A percentile compares a stretch with the other conserved stretches of the same genome.
These are phyloP conservation scores for Lerista edwardsae DNA, from an alignment of 2,797 vertebrate genomes.

Conservation along the genomic window DNA sequence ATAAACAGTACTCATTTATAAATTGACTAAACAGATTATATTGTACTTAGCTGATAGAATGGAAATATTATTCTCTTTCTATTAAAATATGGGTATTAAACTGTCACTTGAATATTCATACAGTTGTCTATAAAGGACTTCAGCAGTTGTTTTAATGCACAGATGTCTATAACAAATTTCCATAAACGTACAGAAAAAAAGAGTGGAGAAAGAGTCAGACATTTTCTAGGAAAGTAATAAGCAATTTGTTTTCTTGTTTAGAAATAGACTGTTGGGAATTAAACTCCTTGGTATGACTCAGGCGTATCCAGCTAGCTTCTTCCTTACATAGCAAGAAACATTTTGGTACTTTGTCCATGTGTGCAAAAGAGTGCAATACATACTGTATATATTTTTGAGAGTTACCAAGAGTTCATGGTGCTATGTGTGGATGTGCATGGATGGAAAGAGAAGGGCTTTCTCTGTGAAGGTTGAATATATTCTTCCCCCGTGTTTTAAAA, in stretches of 20 bases:
- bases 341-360: not conserved
- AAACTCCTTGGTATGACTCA: not conserved
- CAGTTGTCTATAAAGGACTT: conserved; percentile 49
- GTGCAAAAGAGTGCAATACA: not conserved
- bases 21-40: conserved; percentile 35
- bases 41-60: conserved; percentile 21
- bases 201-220: not conserved
- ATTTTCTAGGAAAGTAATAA: not conserved
- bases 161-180: conserved; percentile 62
- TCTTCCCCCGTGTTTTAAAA: not conserved
- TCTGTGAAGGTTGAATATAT: not conserved
- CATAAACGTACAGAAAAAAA: conserved; percentile 52
- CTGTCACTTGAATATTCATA: conserved; percentile 48
- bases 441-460: not conserved
- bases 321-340: not conserved
- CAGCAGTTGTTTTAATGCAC: conserved; percentile 58
- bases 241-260: conserved; percentile 5
- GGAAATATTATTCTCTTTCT: conserved; percentile 27
- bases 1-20: not conserved
- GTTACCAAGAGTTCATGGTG: not conserved
- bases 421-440: not conserved
- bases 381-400: not conserved
- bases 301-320: not conserved
- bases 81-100: conserved; percentile 40
- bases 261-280: not conserved